A percentile compares a stretch with the other conserved stretches of the same genome.
Evolutionary conservation across 1,140 invertebrate genomes (phyloP).

Genomic region (Solen grandis): DNA sequence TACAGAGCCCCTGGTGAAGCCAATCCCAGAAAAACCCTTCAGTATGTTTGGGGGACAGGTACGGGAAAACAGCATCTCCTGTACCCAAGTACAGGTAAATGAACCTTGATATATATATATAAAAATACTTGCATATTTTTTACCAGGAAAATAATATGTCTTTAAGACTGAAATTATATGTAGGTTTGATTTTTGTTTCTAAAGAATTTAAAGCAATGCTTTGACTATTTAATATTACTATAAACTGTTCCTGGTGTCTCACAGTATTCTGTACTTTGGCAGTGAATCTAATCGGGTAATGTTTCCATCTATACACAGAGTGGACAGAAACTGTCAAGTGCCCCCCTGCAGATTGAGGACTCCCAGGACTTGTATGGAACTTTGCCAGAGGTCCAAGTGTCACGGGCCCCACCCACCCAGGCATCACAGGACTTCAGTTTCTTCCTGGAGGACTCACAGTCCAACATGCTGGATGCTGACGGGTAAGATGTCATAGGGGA

Average conservation of each 20-base stretch:
- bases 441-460: conserved; percentile 69
- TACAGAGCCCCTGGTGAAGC: conserved; percentile 23
- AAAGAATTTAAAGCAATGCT: no score
- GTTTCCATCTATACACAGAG: no score
- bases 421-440: conserved; percentile 58
- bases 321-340: conserved; percentile 19
- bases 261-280: no score
- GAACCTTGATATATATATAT: no score
- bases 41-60: conserved; percentile 42
- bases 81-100: conserved; percentile 34
- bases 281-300: no score
- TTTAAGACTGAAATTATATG: no score
- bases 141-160: no score
- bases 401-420: conserved; percentile 3
- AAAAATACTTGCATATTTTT: no score
- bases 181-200: no score
- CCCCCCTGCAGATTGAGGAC: conserved; percentile 69
- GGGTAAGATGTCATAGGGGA: conserved; percentile 75
- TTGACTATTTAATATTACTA: no score
- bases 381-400: conserved; percentile 11
- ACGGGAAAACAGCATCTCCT: conserved; percentile 16
- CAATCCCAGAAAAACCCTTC: conserved; percentile 39
- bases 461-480: conserved; percentile 78
- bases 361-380: conserved; percentile 72
- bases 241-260: no score